Conservation (phyloP, 1,140 invertebrate genomes). For the Drosophila carrolli region DNA sequence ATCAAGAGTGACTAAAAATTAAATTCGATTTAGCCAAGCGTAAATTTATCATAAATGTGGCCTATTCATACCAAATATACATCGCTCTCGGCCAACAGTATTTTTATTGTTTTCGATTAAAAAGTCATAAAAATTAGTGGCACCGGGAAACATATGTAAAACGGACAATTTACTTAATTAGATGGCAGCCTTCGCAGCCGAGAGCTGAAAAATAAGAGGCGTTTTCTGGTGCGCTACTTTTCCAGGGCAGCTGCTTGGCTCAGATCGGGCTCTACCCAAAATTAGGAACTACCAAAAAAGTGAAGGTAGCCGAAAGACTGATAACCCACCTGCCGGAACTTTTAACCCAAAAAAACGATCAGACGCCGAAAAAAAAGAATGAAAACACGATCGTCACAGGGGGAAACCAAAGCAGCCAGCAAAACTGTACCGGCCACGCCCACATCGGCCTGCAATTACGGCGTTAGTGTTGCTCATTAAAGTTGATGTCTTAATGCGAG, state of each 20-base stretch:
- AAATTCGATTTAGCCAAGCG: slow-evolving; percentile 67
- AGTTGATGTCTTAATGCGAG: slow-evolving; percentile 79
- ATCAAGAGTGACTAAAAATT: slow-evolving; percentile 19
- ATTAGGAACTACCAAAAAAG: slow-evolving; percentile 61
- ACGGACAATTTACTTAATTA: slow-evolving; percentile 81
- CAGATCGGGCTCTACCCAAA: slow-evolving; percentile 40
- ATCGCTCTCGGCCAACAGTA: slow-evolving; percentile 10
- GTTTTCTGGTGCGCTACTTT: slow-evolving; percentile 77
- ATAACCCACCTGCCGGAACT: slow-evolving; percentile 73
- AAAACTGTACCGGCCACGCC: slow-evolving; percentile 66
- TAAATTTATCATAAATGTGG: slow-evolving; percentile 66
- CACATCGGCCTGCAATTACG: slow-evolving; percentile 67
- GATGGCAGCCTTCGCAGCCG: slow-evolving; percentile 48
- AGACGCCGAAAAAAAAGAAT: slow-evolving; percentile 1
- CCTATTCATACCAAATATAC: slow-evolving; percentile 49
- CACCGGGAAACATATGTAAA: slow-evolving; percentile 72
- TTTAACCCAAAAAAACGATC: slow-evolving; percentile 41
- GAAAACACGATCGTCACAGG: slow-evolving; percentile 31
- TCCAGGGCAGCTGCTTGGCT: slow-evolving; percentile 30
- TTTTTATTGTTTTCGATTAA: slow-evolving; percentile 82
- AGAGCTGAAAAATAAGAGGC: slow-evolving; percentile 56
- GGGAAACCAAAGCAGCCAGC: slow-evolving; percentile 66
- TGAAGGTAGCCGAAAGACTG: slow-evolving; percentile 46
- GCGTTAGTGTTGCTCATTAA: slow-evolving; percentile 81
- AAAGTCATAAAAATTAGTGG: slow-evolving; percentile 69